Percentiles rank a stretch among this genome's conserved stretches.
Conservation (phyloP, 2,113 vertebrate genomes). For the Hoplias malabaricus region DNA sequence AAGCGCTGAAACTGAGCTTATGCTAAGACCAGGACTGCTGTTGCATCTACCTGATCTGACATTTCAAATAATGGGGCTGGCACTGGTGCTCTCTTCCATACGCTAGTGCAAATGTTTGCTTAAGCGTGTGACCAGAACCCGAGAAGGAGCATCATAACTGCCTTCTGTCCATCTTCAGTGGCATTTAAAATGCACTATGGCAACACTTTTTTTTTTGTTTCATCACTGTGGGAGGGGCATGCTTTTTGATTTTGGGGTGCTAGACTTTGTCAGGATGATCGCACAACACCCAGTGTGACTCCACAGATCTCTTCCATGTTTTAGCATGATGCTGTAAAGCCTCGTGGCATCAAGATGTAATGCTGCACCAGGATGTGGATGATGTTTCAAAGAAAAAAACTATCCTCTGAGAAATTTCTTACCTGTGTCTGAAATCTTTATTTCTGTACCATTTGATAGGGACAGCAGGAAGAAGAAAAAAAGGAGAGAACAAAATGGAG, state of each 20-base stretch:
- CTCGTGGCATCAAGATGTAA: not conserved
- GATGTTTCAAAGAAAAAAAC: conserved; percentile 13
- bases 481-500: conserved; percentile 52
- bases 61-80: conserved; percentile 37
- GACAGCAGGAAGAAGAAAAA: conserved; percentile 66
- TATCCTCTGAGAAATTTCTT: conserved; percentile 70
- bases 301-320: not conserved
- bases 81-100: conserved; percentile 12
- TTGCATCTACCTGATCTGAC: conserved; percentile 43
- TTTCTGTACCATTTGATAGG: conserved; percentile 91
- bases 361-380: not conserved
- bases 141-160: conserved; percentile 21
- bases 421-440: conserved; percentile 99
- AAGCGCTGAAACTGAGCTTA: conserved; percentile 42
- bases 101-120: conserved; percentile 20
- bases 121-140: not conserved
- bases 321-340: not conserved
- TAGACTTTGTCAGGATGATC: conserved; percentile 8
- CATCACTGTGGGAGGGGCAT: not conserved
- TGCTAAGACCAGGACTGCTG: conserved; percentile 32
- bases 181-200: not conserved
- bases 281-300: not conserved
- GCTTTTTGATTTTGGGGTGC: conserved; percentile 1
- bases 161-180: not conserved
- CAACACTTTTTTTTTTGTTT: conserved; percentile 23